Percentiles rank a stretch among this genome's conserved stretches.
Evolutionary conservation across 2,113 vertebrate species (phyloP).

Genomic region (Montifringilla adamsi): DNA sequence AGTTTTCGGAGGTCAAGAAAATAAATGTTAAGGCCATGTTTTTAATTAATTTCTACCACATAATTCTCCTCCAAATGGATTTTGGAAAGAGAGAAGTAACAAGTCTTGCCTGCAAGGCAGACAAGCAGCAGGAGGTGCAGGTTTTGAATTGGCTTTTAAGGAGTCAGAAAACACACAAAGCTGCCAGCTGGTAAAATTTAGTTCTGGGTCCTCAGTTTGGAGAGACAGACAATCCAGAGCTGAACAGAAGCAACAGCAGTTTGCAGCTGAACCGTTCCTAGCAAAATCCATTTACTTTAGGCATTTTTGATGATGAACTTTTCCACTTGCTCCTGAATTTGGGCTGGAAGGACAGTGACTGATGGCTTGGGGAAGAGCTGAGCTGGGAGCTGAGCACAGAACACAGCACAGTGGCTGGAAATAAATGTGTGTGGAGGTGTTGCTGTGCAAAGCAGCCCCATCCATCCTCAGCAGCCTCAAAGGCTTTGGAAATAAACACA

Average conservation of each 20-base stretch:
- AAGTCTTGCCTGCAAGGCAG: neutral
- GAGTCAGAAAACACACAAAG: neutral
- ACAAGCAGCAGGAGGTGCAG: neutral
- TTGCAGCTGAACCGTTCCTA: neutral
- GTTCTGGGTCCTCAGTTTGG: neutral
- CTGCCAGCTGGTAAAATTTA: neutral
- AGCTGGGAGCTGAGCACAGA: neutral
- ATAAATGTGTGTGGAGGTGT: neutral
- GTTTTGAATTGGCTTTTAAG: neutral
- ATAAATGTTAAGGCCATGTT: neutral
- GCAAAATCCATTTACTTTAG: neutral
- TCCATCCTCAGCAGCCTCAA: neutral
- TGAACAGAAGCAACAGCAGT: neutral
- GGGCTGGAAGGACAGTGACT: neutral
- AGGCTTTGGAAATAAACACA: neutral
- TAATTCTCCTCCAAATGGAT: neutral
- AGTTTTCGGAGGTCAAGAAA: neutral
- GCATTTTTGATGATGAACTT: conserved; percentile 11
- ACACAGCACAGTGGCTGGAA: neutral
- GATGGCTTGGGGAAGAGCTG: neutral
- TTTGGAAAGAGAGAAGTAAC: neutral
- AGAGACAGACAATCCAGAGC: neutral
- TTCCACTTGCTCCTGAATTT: neutral
- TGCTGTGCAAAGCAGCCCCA: neutral
- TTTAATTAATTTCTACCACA: neutral